A percentile compares a stretch with the other conserved stretches of the same genome.
Evolutionary conservation across 2,797 vertebrate species (phyloP).

Genomic region (Clamator glandarius): DNA sequence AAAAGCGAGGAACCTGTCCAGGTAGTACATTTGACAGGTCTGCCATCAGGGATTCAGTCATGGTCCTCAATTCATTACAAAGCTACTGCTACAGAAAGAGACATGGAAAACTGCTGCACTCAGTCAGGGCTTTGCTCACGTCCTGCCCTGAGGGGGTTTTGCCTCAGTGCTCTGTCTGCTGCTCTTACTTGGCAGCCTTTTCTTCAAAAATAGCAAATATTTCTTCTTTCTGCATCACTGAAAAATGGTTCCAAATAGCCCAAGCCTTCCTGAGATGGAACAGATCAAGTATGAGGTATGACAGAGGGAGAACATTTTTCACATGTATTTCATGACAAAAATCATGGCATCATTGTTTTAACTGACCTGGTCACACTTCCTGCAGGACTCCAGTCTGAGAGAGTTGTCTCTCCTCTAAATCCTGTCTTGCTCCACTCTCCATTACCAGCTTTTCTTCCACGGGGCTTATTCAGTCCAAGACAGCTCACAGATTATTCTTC

Average conservation of each 20-base stretch:
- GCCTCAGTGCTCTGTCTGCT: not conserved
- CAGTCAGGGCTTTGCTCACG: not conserved
- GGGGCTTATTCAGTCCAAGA: not conserved
- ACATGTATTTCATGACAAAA: not conserved
- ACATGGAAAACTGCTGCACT: not conserved
- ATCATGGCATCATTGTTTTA: not conserved
- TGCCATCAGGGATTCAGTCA: not conserved
- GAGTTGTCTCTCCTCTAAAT: not conserved
- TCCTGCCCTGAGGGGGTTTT: not conserved
- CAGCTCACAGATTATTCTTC: not conserved
- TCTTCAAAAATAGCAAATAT: not conserved
- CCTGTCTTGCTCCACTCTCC: not conserved
- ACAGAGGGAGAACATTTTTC: not conserved
- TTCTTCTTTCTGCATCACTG: not conserved
- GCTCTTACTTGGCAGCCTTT: not conserved
- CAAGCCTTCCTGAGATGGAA: not conserved
- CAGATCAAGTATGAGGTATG: not conserved
- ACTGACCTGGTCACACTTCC: not conserved
- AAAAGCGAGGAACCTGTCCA: not conserved
- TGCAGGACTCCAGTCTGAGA: not conserved
- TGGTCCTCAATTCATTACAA: not conserved
- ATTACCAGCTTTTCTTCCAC: not conserved
- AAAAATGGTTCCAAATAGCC: not conserved
- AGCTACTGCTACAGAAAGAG: not conserved
- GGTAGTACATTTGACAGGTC: not conserved